Evolutionary conservation across 2,113 vertebrate genomes (phyloP).

Genomic region (Sinocyclocheilus rhinocerous): DNA sequence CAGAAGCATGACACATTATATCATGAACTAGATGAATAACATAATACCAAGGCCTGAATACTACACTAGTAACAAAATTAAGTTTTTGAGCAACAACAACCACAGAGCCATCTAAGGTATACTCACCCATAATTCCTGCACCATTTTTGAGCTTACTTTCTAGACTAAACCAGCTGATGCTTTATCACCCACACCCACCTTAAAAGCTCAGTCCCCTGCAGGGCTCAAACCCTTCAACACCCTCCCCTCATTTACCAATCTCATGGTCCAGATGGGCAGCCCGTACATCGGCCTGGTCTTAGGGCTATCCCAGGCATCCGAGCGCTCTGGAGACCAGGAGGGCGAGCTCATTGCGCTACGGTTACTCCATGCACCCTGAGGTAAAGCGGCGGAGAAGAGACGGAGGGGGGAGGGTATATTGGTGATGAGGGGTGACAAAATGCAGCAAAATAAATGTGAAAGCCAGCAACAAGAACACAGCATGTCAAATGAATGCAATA

Average conservation of each 20-base stretch:
- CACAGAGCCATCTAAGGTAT: neutral
- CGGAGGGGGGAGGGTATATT: conserved; percentile 48
- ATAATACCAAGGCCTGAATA: neutral
- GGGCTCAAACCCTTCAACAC: neutral
- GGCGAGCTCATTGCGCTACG: conserved; percentile 91
- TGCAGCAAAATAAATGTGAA: conserved; percentile 80
- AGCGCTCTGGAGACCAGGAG: conserved; percentile 93
- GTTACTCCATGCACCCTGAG: conserved; percentile 93
- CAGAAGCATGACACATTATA: too few species aligned
- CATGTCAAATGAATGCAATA: conserved; percentile 37
- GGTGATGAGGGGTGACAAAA: conserved; percentile 78
- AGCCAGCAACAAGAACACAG: conserved; percentile 70
- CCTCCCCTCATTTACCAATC: conserved; percentile 91
- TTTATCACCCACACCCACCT: neutral
- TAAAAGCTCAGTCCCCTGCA: neutral
- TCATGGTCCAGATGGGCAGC: conserved; percentile 92
- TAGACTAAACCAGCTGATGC: neutral
- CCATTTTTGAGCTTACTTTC: neutral
- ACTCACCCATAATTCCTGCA: neutral
- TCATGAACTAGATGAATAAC: neutral
- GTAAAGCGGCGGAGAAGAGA: conserved; percentile 81
- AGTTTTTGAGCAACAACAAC: too few species aligned
- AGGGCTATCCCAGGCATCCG: conserved; percentile 89
- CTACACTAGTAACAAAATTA: neutral
- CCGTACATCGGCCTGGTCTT: conserved; percentile 86